Conservation (phyloP, 2,888 invertebrate genomes). For the Spialia ferax region DNA sequence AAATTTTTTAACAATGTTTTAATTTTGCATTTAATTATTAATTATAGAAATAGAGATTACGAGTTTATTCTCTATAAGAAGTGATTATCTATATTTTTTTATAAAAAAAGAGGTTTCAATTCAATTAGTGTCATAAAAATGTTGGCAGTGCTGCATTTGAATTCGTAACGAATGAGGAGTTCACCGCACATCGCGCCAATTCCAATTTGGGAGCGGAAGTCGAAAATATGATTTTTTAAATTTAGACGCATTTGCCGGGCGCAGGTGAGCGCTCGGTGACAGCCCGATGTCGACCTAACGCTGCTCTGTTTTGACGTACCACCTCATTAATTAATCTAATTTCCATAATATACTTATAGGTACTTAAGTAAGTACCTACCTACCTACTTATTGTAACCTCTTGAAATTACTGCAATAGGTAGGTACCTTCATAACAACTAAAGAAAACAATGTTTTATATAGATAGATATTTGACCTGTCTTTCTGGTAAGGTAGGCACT, state of each 20-base stretch:
- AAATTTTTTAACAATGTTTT: no score
- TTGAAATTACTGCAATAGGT: no score
- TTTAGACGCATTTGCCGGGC: slow-evolving; percentile 74
- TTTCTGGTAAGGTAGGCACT: no score
- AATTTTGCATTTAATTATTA: no score
- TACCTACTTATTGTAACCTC: no score
- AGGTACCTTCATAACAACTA: no score
- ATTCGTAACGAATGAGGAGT: slow-evolving; percentile 53
- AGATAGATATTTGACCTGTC: no score
- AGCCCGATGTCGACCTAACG: slow-evolving; percentile 59
- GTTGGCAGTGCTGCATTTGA: slow-evolving; percentile 42
- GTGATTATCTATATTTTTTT: no score
- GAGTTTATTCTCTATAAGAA: no score
- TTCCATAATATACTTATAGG: slow-evolving; percentile 16
- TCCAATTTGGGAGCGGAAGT: slow-evolving; percentile 83
- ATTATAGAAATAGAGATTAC: no score
- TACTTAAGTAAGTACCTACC: not conserved
- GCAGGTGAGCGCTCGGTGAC: slow-evolving; percentile 81
- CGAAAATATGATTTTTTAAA: slow-evolving; percentile 83
- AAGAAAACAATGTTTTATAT: no score
- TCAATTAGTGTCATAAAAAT: slow-evolving; percentile 24
- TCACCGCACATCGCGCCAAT: slow-evolving; percentile 72
- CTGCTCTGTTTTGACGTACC: slow-evolving; percentile 52
- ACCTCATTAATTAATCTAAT: slow-evolving; percentile 33
- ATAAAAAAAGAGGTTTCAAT: no score